Evolutionary conservation across 2,113 vertebrate species (phyloP), one percentile per base, ranked within the genome.

Genomic region (Pelodiscus sinensis): DNA sequence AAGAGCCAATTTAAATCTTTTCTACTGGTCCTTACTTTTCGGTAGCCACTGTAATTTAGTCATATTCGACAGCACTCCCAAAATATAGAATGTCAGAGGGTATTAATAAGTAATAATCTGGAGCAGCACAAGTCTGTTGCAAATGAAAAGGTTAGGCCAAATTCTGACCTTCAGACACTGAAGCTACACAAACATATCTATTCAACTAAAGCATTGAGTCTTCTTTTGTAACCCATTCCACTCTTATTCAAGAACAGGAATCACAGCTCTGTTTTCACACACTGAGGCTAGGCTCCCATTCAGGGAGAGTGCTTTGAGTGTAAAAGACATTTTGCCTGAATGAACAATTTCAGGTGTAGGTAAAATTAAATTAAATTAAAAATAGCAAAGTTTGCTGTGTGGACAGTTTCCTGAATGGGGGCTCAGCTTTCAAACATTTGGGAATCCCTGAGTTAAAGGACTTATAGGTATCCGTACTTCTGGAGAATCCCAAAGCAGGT

Each of bases 101-200:
- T 38, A 7, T 80, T 77, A 82, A 51, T 1, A 84, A 82, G n/a
- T 3, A 71, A 16, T 60, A 55, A 60, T 78, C 73, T 60, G 38
- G 82, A 78, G 8, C 2, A 78, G 8, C 29, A 71, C 1, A 2
- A 9, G 3, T 29, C 3, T 56, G n/a, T 8, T 3, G 65, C 3
- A 35, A 71, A 58, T 81, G 56, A 25, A 2, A 58, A 58, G 58
- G 31, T 52, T 3, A 21, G 60, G 68, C 2, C 3, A 51, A 38
- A 89, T 60, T 89, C 13, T 78, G 25, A 27, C 7, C n/a, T 1
- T 82, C 8, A 83, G 4, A 58, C 31, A 79, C 19, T 52, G 29
- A 2, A 44, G 9, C 73, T 77, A 5, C 1, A 50, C 22, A 60
- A 82, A 65, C 1, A 3, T 55, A 71, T 35, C 81, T 94, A 71